These are phyloP conservation scores for Lepidotrigona ventralis DNA, from an alignment of 1,140 invertebrate species.

Conservation along the genomic window DNA sequence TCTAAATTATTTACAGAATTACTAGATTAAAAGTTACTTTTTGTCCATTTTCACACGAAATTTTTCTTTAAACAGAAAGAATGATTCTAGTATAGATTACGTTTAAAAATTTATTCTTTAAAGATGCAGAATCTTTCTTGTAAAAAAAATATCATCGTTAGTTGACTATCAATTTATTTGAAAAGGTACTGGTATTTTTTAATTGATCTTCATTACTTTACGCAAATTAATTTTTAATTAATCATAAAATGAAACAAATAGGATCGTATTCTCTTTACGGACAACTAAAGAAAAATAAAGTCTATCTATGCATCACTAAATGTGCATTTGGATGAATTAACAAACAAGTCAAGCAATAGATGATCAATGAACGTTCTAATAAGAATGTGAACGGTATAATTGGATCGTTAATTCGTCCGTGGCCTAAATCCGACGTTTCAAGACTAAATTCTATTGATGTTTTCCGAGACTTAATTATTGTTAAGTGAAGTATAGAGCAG, in stretches of 20 bases:
- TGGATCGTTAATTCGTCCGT: constrained; percentile 15
- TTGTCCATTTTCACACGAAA: background rate
- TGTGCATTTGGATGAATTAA: background rate
- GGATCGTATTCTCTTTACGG: too few relatives aligned
- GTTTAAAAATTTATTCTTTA: background rate
- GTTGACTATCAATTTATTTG: background rate
- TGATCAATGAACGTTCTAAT: background rate
- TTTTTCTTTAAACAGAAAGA: too few relatives aligned
- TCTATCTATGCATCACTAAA: too few relatives aligned
- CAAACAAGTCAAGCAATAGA: background rate
- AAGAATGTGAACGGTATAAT: background rate
- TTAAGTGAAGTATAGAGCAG: constrained; percentile 22
- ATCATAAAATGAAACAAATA: background rate
- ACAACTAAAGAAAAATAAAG: too few relatives aligned
- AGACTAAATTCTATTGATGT: background rate
- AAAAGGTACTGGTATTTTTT: background rate
- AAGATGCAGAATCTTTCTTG: background rate
- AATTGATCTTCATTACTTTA: background rate
- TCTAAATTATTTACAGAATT: background rate
- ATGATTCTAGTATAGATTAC: background rate
- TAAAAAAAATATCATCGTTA: background rate
- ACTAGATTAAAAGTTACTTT: background rate
- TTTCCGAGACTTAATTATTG: constrained; percentile 5
- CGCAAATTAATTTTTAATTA: too few relatives aligned
- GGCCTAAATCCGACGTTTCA: constrained; percentile 1